Conservation (phyloP, 2,113 vertebrate genomes). For the Corapipo altera region DNA sequence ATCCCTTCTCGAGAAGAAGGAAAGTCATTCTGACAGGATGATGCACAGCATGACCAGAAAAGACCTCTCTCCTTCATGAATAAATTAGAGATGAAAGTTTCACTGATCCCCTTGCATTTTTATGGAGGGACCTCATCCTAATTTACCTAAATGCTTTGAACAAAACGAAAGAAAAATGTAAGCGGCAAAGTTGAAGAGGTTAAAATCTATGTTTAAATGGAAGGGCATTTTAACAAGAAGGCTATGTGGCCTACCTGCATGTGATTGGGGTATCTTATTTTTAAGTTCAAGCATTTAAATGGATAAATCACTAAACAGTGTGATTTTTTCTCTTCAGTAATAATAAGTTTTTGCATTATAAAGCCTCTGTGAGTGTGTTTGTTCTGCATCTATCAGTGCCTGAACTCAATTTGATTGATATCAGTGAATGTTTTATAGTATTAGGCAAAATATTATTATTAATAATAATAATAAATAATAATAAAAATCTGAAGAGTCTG, state of each 20-base stretch:
- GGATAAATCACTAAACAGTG: conserved; percentile 1
- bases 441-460: neutral
- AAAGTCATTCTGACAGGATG: conserved; percentile 79
- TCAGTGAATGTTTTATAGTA: neutral
- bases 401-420: neutral
- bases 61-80: conserved; percentile 78
- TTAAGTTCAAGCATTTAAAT: conserved; percentile 36
- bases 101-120: conserved; percentile 77
- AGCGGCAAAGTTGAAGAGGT: conserved; percentile 73
- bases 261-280: conserved; percentile 1
- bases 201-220: conserved; percentile 76
- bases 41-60: conserved; percentile 73
- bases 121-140: conserved; percentile 75
- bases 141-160: conserved; percentile 81
- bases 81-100: conserved; percentile 83
- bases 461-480: neutral
- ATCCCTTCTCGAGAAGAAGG: conserved; percentile 67
- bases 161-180: conserved; percentile 75
- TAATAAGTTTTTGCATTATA: neutral
- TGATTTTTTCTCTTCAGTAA: neutral
- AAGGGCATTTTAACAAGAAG: conserved; percentile 29
- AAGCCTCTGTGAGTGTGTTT: neutral
- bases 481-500: neutral
- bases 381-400: neutral
- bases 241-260: neutral